Percentiles rank a stretch among this genome's conserved stretches.
Conservation (phyloP, 2,797 vertebrate genomes). For the Dendrocincla fuliginosa region DNA sequence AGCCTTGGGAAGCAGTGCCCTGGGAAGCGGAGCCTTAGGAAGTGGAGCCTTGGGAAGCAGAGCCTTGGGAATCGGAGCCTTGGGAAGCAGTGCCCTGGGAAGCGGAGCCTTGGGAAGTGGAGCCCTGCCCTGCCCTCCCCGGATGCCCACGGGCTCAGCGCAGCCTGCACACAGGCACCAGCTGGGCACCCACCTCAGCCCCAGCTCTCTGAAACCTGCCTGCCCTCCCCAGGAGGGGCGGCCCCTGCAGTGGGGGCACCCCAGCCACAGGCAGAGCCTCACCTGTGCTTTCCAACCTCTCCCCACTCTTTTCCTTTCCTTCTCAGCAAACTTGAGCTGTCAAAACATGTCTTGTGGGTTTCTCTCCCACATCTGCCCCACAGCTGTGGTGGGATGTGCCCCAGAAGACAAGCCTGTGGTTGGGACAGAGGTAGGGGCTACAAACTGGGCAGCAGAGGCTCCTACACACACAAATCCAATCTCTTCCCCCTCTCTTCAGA, state of each 20-base stretch:
- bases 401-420: background rate
- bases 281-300: background rate
- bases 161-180: accelerated
- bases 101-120: accelerated
- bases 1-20: too few species aligned
- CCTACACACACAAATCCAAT: background rate
- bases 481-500: background rate
- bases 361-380: too few species aligned
- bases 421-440: background rate
- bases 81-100: too few species aligned
- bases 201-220: background rate
- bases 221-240: background rate
- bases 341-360: background rate
- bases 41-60: too few species aligned
- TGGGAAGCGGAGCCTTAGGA: too few species aligned
- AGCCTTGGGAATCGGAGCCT: too few species aligned
- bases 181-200: background rate
- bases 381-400: too few species aligned
- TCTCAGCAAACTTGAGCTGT: background rate
- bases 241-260: accelerated
- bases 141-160: accelerated
- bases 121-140: accelerated
- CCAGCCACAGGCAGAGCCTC: accelerated
- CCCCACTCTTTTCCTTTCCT: background rate
- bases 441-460: background rate